Percentiles rank a stretch among this genome's conserved stretches.
These are phyloP conservation scores for Monochamus saltuarius DNA, from an alignment of 1,140 invertebrate genomes.

Conservation along the genomic window DNA sequence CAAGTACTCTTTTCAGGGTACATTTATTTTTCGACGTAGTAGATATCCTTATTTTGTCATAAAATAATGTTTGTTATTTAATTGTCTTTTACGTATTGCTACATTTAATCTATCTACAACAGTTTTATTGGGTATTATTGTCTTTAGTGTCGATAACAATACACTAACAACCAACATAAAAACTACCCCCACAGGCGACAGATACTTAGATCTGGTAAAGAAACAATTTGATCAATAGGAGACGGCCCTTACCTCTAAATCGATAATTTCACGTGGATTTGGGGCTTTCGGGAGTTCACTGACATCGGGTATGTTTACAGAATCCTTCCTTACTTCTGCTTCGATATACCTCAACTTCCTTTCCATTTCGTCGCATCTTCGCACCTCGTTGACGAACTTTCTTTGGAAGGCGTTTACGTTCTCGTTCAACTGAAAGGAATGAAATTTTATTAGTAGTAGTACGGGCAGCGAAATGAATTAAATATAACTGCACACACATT, in stretches of 20 bases:
- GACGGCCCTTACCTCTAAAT: slow-evolving; percentile 70
- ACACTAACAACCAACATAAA: no score
- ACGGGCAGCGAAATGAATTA: not conserved
- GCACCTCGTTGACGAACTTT: slow-evolving; percentile 90
- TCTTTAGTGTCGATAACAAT: no score
- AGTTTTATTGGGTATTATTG: no score
- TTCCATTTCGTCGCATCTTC: slow-evolving; percentile 91
- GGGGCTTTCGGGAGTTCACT: slow-evolving; percentile 87
- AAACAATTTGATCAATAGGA: not conserved
- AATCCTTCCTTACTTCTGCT: slow-evolving; percentile 93
- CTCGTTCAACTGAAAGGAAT: slow-evolving; percentile 69
- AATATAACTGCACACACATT: not conserved
- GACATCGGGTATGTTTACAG: slow-evolving; percentile 76
- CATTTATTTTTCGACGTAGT: no score
- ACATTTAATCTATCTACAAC: no score
- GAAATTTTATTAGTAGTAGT: not conserved
- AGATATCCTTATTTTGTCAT: no score
- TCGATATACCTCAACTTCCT: slow-evolving; percentile 92
- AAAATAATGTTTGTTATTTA: no score
- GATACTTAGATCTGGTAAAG: not conserved
- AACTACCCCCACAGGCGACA: no score
- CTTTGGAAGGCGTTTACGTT: slow-evolving; percentile 86
- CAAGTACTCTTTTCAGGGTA: no score
- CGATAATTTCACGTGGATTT: slow-evolving; percentile 94
- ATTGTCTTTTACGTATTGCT: no score